Conservation (phyloP, 1,140 invertebrate species). For the Diorhabda carinulata region DNA sequence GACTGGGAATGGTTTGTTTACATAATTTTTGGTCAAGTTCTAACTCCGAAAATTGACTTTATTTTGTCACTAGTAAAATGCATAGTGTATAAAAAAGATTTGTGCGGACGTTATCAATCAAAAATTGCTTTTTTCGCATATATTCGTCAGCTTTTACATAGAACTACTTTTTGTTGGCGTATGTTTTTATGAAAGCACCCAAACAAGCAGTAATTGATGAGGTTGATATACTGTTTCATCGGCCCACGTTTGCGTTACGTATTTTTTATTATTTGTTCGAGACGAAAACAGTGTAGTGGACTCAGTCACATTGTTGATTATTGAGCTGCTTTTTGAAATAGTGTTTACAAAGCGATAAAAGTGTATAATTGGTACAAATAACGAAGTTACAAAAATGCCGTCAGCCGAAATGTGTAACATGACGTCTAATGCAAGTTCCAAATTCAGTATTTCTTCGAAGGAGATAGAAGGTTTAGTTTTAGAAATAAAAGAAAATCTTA, state of each 20-base stretch:
- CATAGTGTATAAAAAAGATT: neutral
- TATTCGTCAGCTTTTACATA: conserved; percentile 35
- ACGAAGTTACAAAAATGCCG: conserved; percentile 38
- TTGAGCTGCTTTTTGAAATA: conserved; percentile 27
- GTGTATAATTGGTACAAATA: neutral
- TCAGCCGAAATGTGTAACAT: conserved; percentile 42
- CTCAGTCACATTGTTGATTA: conserved; percentile 16
- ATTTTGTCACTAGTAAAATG: neutral
- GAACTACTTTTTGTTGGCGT: conserved; percentile 38
- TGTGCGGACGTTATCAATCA: neutral
- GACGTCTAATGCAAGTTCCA: conserved; percentile 27
- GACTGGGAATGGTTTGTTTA: conserved; percentile 13
- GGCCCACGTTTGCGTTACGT: conserved; percentile 7
- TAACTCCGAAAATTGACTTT: neutral
- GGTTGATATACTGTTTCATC: conserved; percentile 23
- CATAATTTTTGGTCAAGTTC: conserved; percentile 9
- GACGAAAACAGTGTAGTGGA: neutral
- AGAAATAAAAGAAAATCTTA: conserved; percentile 66
- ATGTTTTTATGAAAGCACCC: conserved; percentile 40
- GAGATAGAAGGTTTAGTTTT: conserved; percentile 63
- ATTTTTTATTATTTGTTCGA: conserved; percentile 1
- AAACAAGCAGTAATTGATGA: conserved; percentile 37
- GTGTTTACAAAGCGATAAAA: conserved; percentile 16
- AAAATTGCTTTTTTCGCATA: neutral
- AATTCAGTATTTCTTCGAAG: conserved; percentile 39